Evolutionary conservation across 2,888 invertebrate genomes (phyloP), one percentile per base, ranked within the genome.

Genomic region (Agriopis marginaria): DNA sequence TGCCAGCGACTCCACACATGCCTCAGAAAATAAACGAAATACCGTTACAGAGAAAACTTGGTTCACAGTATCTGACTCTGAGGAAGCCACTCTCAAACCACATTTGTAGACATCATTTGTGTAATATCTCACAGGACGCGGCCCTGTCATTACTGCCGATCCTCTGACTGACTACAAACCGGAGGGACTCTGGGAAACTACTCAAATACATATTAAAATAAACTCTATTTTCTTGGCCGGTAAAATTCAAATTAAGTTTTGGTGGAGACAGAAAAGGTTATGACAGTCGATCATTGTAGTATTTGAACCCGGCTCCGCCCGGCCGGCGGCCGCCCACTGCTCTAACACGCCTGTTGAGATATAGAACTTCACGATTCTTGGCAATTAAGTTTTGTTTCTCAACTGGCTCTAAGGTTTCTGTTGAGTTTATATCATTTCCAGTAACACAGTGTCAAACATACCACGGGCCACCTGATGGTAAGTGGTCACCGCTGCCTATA

Each of bases 61-160:
- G 8, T 10, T 44, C 42, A 9, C 6, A 11, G 65, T 23, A 0
- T 23, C n/a, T 3, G 32, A 61, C 32, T 67, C 45, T 32, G 50
- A 50, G 45, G 32, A 40, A 56, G 50, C 32, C 47, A 44, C 60
- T 45, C 65, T 53, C 67, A 7, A 44, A 32, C 7, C 51, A 53
- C 62, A 58, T 67, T 58, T 67, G 63, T 63, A 50, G 23, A 32
- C 75, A 76, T 77, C 75, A 71, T 65, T 75, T 70, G 73, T 61
- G 70, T 76, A 79, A 80, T 77, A 76, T 76, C 78, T 81, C 77
- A 72, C 74, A 65, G 75, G 76, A 74, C 79, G 59, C 64, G 54
- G 58, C 66, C 85, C 86, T 82, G 79, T 88, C 82, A 88, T 90
- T 87, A 89, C 82, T 85, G 86, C 84, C 87, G 84, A 89, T 85